phyloP scores from a whole-genome alignment of 2,113 vertebrate genomes.

The Lophotis ruficrista region DNA sequence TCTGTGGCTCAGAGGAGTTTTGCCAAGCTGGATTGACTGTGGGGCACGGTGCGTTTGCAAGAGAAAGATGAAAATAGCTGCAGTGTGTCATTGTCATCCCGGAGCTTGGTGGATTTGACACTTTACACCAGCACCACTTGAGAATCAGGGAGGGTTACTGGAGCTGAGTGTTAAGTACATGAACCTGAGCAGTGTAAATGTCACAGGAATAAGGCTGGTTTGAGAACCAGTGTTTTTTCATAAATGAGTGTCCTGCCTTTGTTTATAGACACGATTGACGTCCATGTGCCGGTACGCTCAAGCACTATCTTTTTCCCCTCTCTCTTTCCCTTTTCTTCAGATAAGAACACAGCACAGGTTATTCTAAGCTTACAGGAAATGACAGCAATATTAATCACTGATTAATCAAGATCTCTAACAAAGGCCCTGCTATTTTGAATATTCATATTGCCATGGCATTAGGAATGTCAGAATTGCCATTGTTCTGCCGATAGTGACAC shows the following conservation, averaged over 20 bases:
- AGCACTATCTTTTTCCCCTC: neutral
- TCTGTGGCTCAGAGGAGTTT: neutral
- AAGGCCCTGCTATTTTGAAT: slow-evolving; percentile 16
- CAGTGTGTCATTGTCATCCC: neutral
- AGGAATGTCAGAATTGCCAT: slow-evolving; percentile 2
- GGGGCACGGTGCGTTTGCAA: rapidly evolving
- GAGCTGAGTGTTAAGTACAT: neutral
- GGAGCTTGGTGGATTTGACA: neutral
- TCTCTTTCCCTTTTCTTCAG: neutral
- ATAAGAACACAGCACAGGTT: neutral
- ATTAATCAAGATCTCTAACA: slow-evolving; percentile 38
- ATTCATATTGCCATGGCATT: slow-evolving; percentile 40
- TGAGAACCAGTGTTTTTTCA: neutral
- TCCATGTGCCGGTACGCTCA: neutral
- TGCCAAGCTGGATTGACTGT: neutral
- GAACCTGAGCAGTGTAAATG: neutral
- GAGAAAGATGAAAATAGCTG: slow-evolving; percentile 46
- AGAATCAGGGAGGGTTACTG: neutral
- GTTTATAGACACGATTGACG: neutral
- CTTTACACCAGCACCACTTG: neutral
- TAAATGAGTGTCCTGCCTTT: neutral
- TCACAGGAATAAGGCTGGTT: neutral
- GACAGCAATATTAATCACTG: slow-evolving; percentile 11
- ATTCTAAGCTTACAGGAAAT: slow-evolving; percentile 42
- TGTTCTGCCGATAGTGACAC: slow-evolving; percentile 14